Conservation (phyloP, 2,113 vertebrate species). For the Himantopus leucocephalus region DNA sequence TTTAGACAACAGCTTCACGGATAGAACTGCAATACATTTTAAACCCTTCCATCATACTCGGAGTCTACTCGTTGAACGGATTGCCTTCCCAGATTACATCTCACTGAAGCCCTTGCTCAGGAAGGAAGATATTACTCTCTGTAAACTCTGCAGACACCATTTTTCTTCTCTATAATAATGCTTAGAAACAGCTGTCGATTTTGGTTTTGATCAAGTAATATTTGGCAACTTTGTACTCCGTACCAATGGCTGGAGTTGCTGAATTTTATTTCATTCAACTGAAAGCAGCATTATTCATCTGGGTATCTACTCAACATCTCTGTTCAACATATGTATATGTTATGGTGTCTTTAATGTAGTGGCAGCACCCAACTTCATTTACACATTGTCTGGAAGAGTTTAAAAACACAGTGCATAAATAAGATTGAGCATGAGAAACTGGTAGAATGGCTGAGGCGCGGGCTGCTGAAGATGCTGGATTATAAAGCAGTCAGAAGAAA, state of each 20-base stretch:
- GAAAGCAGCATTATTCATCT: not conserved
- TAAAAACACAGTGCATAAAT: not conserved
- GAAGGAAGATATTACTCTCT: not conserved
- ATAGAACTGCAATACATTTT: not conserved
- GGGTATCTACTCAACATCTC: not conserved
- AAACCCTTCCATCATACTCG: not conserved
- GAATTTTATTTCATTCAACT: not conserved
- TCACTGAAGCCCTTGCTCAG: not conserved
- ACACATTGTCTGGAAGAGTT: not conserved
- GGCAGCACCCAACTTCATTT: constrained; percentile 8
- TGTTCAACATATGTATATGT: not conserved
- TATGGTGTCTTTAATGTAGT: not conserved
- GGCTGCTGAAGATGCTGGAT: not conserved
- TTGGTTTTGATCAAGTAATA: not conserved
- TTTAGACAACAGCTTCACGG: not conserved
- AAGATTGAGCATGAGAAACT: not conserved
- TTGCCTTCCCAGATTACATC: not conserved
- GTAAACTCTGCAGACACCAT: not conserved
- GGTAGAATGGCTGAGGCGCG: not conserved
- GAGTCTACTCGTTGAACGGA: not conserved
- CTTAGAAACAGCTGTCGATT: not conserved
- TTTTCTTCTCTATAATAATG: not conserved
- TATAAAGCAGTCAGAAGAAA: not conserved
- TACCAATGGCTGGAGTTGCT: not conserved
- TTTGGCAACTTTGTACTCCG: not conserved